A percentile compares a stretch with the other conserved stretches of the same genome.
Conservation (phyloP, 2,113 vertebrate genomes). For the Petrocephalus microphthalmus region DNA sequence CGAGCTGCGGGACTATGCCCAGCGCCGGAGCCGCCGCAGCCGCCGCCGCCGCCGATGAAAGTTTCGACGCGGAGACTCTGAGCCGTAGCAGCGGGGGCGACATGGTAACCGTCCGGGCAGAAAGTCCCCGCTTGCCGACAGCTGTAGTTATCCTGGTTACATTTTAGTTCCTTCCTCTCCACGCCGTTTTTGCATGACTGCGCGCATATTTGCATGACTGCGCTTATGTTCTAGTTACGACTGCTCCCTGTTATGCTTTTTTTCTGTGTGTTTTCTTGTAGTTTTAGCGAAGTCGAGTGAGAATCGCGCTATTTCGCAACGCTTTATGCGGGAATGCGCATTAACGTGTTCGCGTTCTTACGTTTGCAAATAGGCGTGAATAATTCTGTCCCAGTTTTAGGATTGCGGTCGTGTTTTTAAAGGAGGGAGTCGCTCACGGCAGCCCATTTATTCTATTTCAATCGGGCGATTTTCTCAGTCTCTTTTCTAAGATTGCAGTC, state of each 20-base stretch:
- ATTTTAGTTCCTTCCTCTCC: not conserved
- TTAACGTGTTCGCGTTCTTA: not conserved
- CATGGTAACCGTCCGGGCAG: slow-evolving; percentile 50
- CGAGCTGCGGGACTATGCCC: slow-evolving; percentile 41
- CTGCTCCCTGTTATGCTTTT: not conserved
- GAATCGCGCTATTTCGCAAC: not conserved
- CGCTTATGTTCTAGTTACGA: not conserved
- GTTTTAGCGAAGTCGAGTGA: not conserved
- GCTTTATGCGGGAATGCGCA: not conserved
- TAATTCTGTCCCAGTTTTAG: not conserved
- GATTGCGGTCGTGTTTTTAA: not conserved
- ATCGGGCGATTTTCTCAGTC: not conserved
- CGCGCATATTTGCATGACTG: not conserved
- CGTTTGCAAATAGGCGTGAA: not conserved
- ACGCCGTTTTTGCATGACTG: not conserved
- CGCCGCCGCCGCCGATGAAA: slow-evolving; percentile 40
- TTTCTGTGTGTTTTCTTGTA: not conserved
- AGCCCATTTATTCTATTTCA: not conserved
- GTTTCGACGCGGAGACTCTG: slow-evolving; percentile 42
- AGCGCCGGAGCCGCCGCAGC: slow-evolving; percentile 26
- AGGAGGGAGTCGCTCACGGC: not conserved
- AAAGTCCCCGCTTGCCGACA: not conserved
- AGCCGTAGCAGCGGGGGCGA: slow-evolving; percentile 7
- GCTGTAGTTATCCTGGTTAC: not conserved
- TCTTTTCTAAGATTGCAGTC: not conserved